Evolutionary conservation across 1,140 invertebrate genomes (phyloP).

Genomic region (Ptiloglossa arizonensis): DNA sequence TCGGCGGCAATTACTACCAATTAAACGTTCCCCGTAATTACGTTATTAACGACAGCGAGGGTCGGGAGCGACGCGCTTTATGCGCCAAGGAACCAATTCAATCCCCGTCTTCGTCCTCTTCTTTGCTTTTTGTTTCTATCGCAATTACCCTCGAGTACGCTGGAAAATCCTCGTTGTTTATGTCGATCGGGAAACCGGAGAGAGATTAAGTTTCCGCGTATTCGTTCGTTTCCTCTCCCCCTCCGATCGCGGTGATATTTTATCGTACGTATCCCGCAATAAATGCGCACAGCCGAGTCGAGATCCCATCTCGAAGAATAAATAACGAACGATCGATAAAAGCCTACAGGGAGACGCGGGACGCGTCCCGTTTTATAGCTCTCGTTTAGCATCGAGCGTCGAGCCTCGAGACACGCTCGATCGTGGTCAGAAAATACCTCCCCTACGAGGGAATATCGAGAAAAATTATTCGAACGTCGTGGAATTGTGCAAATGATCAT

Average conservation of each 20-base stretch:
- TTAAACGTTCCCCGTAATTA: constrained; percentile 19
- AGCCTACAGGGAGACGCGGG: neutral
- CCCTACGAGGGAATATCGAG: too few species aligned
- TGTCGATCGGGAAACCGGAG: neutral
- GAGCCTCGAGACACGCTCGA: too few species aligned
- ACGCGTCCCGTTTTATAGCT: neutral
- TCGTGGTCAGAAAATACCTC: too few species aligned
- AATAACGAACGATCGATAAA: constrained; percentile 10
- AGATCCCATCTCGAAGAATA: constrained; percentile 11
- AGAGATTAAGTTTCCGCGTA: constrained; percentile 5
- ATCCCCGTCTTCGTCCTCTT: neutral
- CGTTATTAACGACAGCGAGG: constrained; percentile 25
- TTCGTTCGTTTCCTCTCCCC: too few species aligned
- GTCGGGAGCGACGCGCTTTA: constrained; percentile 32
- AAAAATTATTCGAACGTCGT: too few species aligned
- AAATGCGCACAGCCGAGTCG: neutral
- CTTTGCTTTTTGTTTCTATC: neutral
- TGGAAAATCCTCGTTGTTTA: constrained; percentile 8
- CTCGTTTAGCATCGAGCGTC: neutral
- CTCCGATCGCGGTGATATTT: neutral
- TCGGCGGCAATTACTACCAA: constrained; percentile 27
- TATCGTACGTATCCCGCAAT: neutral
- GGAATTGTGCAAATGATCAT: too few species aligned
- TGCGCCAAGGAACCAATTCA: constrained; percentile 12
- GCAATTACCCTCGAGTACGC: neutral